A percentile compares a stretch with the other conserved stretches of the same genome.
These are phyloP conservation scores for Brachionus manjavacas DNA, from an alignment of 1,140 invertebrate genomes.

Conservation along the genomic window DNA sequence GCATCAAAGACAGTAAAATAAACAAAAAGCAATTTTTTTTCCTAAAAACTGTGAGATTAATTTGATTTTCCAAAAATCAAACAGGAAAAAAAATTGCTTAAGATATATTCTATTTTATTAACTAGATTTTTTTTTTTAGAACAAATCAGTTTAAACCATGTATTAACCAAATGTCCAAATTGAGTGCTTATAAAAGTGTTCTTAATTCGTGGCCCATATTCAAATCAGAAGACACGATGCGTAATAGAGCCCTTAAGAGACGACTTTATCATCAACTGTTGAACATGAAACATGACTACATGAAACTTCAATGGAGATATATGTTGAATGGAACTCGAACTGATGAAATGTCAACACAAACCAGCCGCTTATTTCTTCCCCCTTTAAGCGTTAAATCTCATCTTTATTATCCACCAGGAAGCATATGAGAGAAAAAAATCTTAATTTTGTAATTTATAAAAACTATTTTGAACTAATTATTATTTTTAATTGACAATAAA, in stretches of 20 bases:
- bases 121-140: not conserved
- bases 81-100: not conserved
- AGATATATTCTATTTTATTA: not conserved
- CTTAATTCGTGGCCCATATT: not conserved
- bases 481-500: not conserved
- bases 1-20: not conserved
- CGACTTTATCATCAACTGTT: not conserved
- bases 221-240: not conserved
- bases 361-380: not conserved
- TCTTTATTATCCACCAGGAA: not conserved
- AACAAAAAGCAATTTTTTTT: no score
- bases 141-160: not conserved
- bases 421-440: not conserved
- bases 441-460: not conserved
- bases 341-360: not conserved
- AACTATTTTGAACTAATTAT: not conserved
- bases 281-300: constrained; percentile 2
- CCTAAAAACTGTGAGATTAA: no score
- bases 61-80: no score
- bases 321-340: not conserved
- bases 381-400: not conserved
- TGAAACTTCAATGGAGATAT: constrained; percentile 24
- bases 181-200: not conserved
- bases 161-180: not conserved
- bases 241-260: not conserved